Evolutionary conservation across 2,797 vertebrate species (phyloP).

Genomic region (Gymnodraco acuticeps): DNA sequence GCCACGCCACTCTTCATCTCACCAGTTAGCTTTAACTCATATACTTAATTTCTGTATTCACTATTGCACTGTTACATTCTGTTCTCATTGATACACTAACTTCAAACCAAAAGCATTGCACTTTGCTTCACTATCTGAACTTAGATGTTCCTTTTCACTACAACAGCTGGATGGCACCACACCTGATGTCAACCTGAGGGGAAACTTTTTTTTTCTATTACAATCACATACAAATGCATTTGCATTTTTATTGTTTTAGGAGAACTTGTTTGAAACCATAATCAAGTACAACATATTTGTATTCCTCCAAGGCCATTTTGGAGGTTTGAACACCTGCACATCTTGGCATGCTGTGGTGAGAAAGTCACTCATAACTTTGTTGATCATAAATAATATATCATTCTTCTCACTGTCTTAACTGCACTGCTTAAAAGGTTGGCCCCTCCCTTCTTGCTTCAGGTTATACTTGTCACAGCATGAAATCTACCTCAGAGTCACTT

Average conservation of each 20-base stretch:
- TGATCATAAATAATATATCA: slow-evolving; percentile 9
- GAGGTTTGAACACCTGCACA: slow-evolving; percentile 25
- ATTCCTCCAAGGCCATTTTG: background rate
- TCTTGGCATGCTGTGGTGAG: slow-evolving; percentile 5
- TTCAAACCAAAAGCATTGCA: no score
- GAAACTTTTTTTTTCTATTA: background rate
- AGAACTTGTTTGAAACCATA: slow-evolving; percentile 12
- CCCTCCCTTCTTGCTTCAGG: background rate
- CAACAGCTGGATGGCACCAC: background rate
- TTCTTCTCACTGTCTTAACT: background rate
- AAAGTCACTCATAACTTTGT: background rate
- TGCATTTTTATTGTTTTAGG: background rate
- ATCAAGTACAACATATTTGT: background rate
- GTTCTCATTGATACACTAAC: background rate
- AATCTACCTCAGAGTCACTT: background rate
- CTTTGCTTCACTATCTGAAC: background rate
- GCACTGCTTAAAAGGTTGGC: background rate
- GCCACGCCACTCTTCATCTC: no score
- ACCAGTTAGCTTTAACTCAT: background rate
- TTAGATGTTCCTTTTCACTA: background rate
- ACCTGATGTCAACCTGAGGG: background rate
- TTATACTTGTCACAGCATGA: background rate
- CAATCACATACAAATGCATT: background rate
- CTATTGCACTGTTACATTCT: background rate
- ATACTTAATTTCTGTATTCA: background rate